phyloP scores from a whole-genome alignment of 2,113 vertebrate genomes.

The Chiloscyllium plagiosum region DNA sequence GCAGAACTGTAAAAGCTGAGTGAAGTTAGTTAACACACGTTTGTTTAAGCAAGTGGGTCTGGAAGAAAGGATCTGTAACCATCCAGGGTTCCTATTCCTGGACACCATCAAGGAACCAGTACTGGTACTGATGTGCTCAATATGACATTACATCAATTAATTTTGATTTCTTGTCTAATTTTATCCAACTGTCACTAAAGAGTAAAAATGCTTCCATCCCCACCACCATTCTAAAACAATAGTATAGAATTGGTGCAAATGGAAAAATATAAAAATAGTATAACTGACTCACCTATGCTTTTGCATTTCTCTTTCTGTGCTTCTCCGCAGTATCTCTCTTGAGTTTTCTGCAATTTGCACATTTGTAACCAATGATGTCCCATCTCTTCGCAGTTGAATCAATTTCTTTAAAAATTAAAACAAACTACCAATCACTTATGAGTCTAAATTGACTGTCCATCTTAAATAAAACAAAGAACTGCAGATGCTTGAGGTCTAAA shows the following conservation, averaged over 20 bases:
- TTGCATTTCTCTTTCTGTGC: slow-evolving; percentile 55
- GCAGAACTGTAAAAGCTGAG: neutral
- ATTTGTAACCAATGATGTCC: slow-evolving; percentile 63
- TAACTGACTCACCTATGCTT: slow-evolving; percentile 57
- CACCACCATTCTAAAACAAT: neutral
- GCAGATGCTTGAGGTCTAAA: neutral
- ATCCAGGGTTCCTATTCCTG: neutral
- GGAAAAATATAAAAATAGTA: neutral
- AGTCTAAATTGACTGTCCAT: neutral
- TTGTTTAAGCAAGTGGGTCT: neutral
- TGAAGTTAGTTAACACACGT: too few relatives aligned
- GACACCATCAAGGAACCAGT: neutral
- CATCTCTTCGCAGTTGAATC: slow-evolving; percentile 58
- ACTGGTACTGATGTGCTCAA: neutral
- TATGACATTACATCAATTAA: too few relatives aligned
- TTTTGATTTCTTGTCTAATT: neutral
- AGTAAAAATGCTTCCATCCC: neutral
- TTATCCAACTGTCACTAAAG: neutral
- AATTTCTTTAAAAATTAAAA: slow-evolving; percentile 52
- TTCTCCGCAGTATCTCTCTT: slow-evolving; percentile 58
- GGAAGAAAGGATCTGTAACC: neutral
- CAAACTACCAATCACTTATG: neutral
- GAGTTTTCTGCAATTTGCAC: slow-evolving; percentile 64
- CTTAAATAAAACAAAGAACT: too few relatives aligned
- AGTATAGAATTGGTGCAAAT: neutral